A percentile compares a stretch with the other conserved stretches of the same genome.
phyloP scores from a whole-genome alignment of 53 echinoderm and acorn worm genomes.

The Pentamera pediparva region DNA sequence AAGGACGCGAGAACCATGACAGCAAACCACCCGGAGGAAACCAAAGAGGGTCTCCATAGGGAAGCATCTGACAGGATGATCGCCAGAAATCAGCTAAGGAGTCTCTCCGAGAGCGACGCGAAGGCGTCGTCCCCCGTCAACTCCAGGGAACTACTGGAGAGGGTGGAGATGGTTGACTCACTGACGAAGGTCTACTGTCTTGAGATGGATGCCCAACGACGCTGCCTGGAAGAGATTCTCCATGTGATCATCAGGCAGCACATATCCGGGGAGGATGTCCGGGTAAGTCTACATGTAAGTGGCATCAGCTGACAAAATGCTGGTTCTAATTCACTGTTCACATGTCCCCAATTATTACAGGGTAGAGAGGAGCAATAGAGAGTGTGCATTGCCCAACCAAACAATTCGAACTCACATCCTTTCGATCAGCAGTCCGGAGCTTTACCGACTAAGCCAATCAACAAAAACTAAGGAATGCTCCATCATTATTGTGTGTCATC shows the following conservation, averaged over 20 bases:
- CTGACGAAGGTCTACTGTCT: conserved; percentile 63
- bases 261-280: conserved; percentile 14
- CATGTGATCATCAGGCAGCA: conserved; percentile 63
- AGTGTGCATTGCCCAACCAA: too few species aligned
- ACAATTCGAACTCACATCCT: too few species aligned
- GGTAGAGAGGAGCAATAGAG: too few species aligned
- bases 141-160: conserved; percentile 40
- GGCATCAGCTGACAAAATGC: too few species aligned
- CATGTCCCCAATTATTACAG: too few species aligned
- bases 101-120: conserved; percentile 3
- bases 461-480: too few species aligned
- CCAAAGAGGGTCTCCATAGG: background rate
- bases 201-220: conserved; percentile 65
- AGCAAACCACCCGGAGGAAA: background rate
- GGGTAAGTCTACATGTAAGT: background rate
- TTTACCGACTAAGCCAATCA: too few species aligned
- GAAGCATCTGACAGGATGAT: background rate
- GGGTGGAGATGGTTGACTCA: conserved; percentile 59
- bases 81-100: background rate
- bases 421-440: too few species aligned
- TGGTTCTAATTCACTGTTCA: too few species aligned
- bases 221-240: conserved; percentile 72
- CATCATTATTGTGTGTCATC: too few species aligned
- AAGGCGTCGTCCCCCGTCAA: conserved; percentile 9
- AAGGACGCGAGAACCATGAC: background rate